Evolutionary conservation across 92 coral and sea anemone genomes (phyloP).

Genomic region (Siderastrea siderea): DNA sequence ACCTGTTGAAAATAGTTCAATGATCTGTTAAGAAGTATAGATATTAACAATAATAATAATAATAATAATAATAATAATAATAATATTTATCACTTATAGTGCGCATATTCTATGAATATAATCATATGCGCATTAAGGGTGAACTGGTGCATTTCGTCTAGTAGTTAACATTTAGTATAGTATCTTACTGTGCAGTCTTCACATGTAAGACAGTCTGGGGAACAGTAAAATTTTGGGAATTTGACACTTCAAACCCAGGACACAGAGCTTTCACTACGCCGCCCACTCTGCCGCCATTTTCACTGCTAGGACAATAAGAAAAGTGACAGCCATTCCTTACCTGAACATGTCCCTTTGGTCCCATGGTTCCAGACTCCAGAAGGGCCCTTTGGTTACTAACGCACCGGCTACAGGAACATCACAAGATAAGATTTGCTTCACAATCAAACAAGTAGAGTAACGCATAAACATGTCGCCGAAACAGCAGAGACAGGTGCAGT

Average conservation of each 20-base stretch:
- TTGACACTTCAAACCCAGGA: too few relatives aligned
- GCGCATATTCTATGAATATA: too few relatives aligned
- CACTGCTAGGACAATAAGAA: background rate
- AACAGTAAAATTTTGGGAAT: too few relatives aligned
- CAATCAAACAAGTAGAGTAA: background rate
- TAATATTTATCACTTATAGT: too few relatives aligned
- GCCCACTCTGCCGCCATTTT: too few relatives aligned
- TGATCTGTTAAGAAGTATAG: background rate
- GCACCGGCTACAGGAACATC: slow-evolving; percentile 80
- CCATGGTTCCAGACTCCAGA: slow-evolving; percentile 98
- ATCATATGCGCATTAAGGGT: too few relatives aligned
- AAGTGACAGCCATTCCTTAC: slow-evolving; percentile 26
- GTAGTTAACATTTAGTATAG: too few relatives aligned
- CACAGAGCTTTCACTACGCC: too few relatives aligned
- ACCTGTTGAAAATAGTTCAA: slow-evolving; percentile 69
- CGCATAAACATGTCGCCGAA: background rate
- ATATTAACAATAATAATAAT: background rate
- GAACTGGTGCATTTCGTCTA: too few relatives aligned
- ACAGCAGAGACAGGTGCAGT: background rate
- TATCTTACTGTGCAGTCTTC: too few relatives aligned
- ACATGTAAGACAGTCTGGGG: too few relatives aligned
- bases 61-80: too few relatives aligned
- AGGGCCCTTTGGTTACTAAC: slow-evolving; percentile 92
- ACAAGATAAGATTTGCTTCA: background rate
- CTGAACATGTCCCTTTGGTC: slow-evolving; percentile 99